Evolutionary conservation across 2,797 vertebrate genomes (phyloP).

Genomic region (Cyprinodon diabolis): DNA sequence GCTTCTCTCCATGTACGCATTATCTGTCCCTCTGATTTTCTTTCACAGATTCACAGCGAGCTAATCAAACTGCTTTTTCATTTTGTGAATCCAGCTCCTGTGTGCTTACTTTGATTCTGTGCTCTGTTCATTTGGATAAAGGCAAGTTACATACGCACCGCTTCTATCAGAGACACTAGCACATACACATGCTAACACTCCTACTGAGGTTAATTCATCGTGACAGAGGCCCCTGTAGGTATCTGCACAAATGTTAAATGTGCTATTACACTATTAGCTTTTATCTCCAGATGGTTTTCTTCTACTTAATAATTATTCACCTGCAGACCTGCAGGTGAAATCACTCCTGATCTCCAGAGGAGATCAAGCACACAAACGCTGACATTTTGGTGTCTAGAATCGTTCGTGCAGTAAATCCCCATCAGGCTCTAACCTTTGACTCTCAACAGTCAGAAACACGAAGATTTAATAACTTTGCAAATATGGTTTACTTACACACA

Average conservation of each 20-base stretch:
- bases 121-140: constrained; percentile 5
- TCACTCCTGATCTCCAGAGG: constrained; percentile 15
- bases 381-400: constrained; percentile 43
- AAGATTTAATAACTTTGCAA: constrained; percentile 36
- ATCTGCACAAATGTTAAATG: constrained; percentile 63
- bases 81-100: constrained; percentile 38
- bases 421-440: constrained; percentile 14
- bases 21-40: constrained; percentile 23
- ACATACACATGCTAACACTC: constrained; percentile 4
- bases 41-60: constrained; percentile 33
- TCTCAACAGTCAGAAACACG: constrained; percentile 36
- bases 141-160: constrained; percentile 32
- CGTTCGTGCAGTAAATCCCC: constrained; percentile 37
- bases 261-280: constrained; percentile 57
- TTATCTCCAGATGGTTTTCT: constrained; percentile 48
- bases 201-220: constrained; percentile 48
- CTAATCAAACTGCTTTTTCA: constrained; percentile 32
- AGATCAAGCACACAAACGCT: constrained; percentile 25
- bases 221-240: constrained; percentile 51
- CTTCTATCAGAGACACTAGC: not conserved
- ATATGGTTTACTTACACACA: constrained; percentile 32
- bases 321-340: constrained; percentile 21
- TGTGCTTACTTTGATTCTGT: constrained; percentile 43
- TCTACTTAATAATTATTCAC: constrained; percentile 36
- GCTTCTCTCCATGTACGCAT: constrained; percentile 25